Base-by-base conservation (phyloP, 1,140 invertebrate genomes). In the Hyposmocoma kahamanoa region DNA sequence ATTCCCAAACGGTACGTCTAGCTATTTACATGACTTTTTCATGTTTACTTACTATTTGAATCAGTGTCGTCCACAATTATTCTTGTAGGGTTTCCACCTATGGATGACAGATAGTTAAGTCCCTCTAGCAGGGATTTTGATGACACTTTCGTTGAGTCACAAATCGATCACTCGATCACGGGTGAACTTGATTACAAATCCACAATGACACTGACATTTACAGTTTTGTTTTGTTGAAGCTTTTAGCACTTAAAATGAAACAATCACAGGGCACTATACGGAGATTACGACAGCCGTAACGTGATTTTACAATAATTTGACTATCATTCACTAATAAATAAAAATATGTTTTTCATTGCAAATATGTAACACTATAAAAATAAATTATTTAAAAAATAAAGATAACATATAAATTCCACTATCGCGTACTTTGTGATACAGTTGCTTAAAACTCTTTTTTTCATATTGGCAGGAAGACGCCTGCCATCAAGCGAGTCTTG, bases 301-400 rank as follows among this genome's bases (percentile, higher is more conserved):
- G 73, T 73, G 73, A 68, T 69, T 74, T 75, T 78, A 72, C 59
- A 80, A 81, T 78, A 84, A 78, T 84, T 41, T 83, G 76, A 62
- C 81, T 84, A 84, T 74, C 57, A 80, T 85, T 83, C 79, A 83
- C 82, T 85, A 85, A 80, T 83, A 85, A 85, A 83, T 85, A 83
- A 85, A 72, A 76, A 80, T 84, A 77, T 82, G 63, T 74, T 76
- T 70, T 76, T 70, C 47, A 67, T 72, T 72, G 67, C 63, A 75
- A 67, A 28, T 28, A 28, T 28, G 24, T 79, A 82, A 83, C 82
- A 83, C 82, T 85, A 82, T 85, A 83, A 85, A 84, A 85, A 83
- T 85, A 84, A 84, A 83, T 81, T 76, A 80, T 77, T 75, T 82
- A 59, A 74, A 75, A 80, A 81, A 76, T 72, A 80, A 77, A 70